Percentiles rank a stretch among this genome's conserved stretches.
Evolutionary conservation across 2,888 invertebrate genomes (phyloP).

Genomic region (Andricus quercusramuli): DNA sequence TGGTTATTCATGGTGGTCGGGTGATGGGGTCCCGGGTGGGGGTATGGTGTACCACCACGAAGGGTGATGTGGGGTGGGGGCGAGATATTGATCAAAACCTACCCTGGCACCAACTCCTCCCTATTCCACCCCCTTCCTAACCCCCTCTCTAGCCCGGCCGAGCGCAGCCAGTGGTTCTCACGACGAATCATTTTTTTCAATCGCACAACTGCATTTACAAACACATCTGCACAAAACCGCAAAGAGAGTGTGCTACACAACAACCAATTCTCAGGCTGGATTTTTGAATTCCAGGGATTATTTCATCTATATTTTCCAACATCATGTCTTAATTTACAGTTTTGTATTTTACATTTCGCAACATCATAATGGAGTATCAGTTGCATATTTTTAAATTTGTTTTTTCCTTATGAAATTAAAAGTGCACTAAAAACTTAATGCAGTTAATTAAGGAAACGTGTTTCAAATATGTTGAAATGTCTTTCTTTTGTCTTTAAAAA

Average conservation of each 20-base stretch:
- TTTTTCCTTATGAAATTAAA: too few species aligned
- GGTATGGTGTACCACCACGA: slow-evolving; percentile 73
- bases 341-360: neutral
- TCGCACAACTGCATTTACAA: slow-evolving; percentile 43
- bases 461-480: too few species aligned
- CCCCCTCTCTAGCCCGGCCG: slow-evolving; percentile 69
- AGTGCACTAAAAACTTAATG: too few species aligned
- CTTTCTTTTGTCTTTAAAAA: too few species aligned
- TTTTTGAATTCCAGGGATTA: neutral
- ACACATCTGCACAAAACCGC: neutral
- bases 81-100: slow-evolving; percentile 79
- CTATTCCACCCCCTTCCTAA: slow-evolving; percentile 53
- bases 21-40: slow-evolving; percentile 68
- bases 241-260: slow-evolving; percentile 44
- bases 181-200: slow-evolving; percentile 57
- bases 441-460: too few species aligned
- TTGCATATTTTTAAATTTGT: too few species aligned
- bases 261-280: slow-evolving; percentile 48
- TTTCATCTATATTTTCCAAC: neutral
- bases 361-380: neutral
- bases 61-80: slow-evolving; percentile 74
- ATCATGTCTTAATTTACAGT: neutral
- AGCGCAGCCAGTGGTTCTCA: slow-evolving; percentile 74
- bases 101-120: slow-evolving; percentile 76
- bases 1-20: slow-evolving; percentile 77